Evolutionary conservation across 2,113 vertebrate genomes (phyloP).

Genomic region (Bos javanicus): DNA sequence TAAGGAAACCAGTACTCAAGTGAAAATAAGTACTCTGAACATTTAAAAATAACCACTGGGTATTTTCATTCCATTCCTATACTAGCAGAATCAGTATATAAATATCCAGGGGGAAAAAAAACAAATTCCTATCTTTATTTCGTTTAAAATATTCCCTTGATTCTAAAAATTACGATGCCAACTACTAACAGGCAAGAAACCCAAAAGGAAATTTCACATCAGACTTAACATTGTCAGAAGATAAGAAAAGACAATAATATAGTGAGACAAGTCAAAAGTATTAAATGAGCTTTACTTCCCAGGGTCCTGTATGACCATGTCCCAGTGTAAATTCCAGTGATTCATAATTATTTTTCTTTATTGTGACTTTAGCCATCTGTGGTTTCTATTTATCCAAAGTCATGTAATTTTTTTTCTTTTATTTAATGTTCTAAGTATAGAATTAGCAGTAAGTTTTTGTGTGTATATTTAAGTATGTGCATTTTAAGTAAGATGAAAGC

Average conservation of each 20-base stretch:
- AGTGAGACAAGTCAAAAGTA: neutral
- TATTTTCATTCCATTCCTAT: constrained; percentile 40
- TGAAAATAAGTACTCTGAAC: constrained; percentile 43
- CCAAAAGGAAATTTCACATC: constrained; percentile 23
- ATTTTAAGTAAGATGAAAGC: constrained; percentile 27
- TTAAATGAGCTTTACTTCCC: neutral
- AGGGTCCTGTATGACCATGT: neutral
- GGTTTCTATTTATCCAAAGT: neutral
- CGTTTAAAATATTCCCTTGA: constrained; percentile 35
- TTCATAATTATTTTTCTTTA: constrained; percentile 2
- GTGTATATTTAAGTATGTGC: neutral
- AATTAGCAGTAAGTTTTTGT: neutral
- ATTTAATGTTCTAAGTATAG: neutral
- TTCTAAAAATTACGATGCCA: constrained; percentile 36
- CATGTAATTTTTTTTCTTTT: constrained; percentile 13
- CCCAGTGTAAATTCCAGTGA: neutral
- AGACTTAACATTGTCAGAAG: neutral
- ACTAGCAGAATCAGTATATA: constrained; percentile 27
- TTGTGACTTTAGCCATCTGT: constrained; percentile 1
- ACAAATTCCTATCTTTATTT: neutral
- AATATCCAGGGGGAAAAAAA: constrained; percentile 31
- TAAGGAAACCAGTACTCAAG: constrained; percentile 11
- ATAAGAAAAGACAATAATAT: neutral
- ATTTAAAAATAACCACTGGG: constrained; percentile 28
- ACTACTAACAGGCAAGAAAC: constrained; percentile 37